These are phyloP conservation scores for Callipepla squamata DNA, from an alignment of 2,113 vertebrate species.

Conservation along the genomic window DNA sequence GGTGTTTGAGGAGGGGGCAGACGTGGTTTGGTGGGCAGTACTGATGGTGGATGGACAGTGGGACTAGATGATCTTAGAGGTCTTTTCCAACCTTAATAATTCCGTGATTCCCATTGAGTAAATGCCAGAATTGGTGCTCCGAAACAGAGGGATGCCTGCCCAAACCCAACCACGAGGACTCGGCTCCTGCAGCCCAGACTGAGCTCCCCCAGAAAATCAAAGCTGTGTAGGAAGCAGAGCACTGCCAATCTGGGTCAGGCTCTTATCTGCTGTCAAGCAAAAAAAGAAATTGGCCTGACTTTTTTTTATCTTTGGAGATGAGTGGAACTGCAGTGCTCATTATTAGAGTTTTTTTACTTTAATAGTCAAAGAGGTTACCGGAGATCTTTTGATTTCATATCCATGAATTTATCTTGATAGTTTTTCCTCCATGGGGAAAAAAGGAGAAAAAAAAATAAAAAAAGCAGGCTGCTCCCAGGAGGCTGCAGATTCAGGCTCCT, in stretches of 20 bases:
- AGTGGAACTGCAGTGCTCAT: conserved; percentile 38
- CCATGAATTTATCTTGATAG: conserved; percentile 36
- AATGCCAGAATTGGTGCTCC: neutral
- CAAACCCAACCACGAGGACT: neutral
- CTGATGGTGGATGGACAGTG: too few relatives aligned
- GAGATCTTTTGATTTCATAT: conserved; percentile 48
- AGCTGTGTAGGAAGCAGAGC: conserved; percentile 7
- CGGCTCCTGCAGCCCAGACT: neutral
- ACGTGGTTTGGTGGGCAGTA: too few relatives aligned
- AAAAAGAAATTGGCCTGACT: conserved; percentile 19
- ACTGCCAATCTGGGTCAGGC: conserved; percentile 50
- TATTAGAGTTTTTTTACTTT: conserved; percentile 41
- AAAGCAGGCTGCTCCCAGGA: neutral
- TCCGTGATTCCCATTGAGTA: neutral
- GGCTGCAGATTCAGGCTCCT: neutral
- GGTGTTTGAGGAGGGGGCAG: too few relatives aligned
- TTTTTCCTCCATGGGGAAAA: neutral
- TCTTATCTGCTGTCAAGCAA: conserved; percentile 49
- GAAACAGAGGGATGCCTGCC: neutral
- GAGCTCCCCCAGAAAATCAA: neutral
- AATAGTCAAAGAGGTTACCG: conserved; percentile 11
- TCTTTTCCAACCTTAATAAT: too few relatives aligned
- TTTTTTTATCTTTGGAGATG: conserved; percentile 34
- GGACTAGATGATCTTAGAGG: too few relatives aligned
- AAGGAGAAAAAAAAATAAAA: neutral